Base-by-base conservation (phyloP, 2,113 vertebrate genomes). In the Colius striatus region DNA sequence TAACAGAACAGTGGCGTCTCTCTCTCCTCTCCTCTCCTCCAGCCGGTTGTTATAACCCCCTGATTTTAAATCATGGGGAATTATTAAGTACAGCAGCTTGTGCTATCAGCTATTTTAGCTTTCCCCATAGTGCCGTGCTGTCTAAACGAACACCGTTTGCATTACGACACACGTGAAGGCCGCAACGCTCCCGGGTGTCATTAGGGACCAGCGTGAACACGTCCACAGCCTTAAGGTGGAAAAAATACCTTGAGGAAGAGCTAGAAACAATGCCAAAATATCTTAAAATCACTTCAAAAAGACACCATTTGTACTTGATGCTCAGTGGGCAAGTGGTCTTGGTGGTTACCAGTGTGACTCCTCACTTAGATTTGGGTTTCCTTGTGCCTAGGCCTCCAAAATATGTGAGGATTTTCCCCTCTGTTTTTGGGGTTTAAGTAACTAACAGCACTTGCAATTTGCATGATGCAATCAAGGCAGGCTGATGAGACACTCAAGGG, bases 401-500 rank as follows among this genome's bases (percentile, higher is more conserved):
- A 76, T 10, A 14, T 0, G 38, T 41, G 38, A 41, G 3, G 8
- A 0, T n/a, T n/a, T 47, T 45, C 4, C 6, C 0, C 32, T 89
- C 32, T 89, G 0, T 95, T 97, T 97, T 96, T 82, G 80, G 73
- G 94, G 91, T 94, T 32, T 89, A 83, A 93, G 95, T 87, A 96
- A 97, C 2, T 0, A 41, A 41, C 38, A 41, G 38, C 38, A 41
- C 97, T 96, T 97, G 97, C 97, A 97, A 97, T 97, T 98, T 97
- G 96, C 97, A 97, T 97, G 97, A 98, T 97, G 97, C 97, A 98
- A 97, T 98, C 98, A 98, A 97, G 97, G 96, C 94, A 51, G 60
- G 66, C 96, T 97, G 97, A 98, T 97, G 97, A 98, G 97, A 95
- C 74, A 90, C 92, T 85, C 51, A 5, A 74, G 94, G 97, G 96